Evolutionary conservation across 2,113 vertebrate genomes (phyloP).

Genomic region (Oxyruncus cristatus): DNA sequence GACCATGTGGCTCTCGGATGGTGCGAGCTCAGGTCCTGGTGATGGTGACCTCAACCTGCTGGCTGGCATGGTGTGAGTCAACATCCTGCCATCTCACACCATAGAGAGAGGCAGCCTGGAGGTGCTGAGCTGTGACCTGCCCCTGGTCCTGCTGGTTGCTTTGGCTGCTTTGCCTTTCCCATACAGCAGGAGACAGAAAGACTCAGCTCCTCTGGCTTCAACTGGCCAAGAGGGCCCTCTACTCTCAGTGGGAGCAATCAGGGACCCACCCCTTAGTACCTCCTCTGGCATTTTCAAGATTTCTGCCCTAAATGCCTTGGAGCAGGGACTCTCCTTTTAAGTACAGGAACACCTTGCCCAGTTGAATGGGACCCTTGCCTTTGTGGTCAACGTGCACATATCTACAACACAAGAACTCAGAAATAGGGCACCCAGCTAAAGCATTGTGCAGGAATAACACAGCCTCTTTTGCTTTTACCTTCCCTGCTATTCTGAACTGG

Average conservation of each 20-base stretch:
- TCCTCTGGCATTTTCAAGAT: not conserved
- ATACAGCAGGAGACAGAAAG: not conserved
- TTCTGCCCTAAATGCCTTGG: not conserved
- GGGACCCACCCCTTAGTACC: fast-evolving
- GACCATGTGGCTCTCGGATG: not conserved
- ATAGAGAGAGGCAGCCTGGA: not conserved
- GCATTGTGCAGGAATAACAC: not conserved
- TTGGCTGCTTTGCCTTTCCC: not conserved
- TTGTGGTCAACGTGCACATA: not conserved
- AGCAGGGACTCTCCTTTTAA: not conserved
- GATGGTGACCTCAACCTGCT: fast-evolving
- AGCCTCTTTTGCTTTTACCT: not conserved
- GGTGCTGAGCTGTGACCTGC: not conserved
- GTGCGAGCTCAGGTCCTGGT: fast-evolving
- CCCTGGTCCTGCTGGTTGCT: not conserved
- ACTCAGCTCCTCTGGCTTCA: not conserved
- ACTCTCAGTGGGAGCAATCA: too few relatives aligned
- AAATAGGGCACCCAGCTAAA: not conserved
- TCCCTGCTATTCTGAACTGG: not conserved
- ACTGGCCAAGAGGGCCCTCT: not conserved
- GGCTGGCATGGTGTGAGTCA: not conserved
- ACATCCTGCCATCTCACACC: not conserved
- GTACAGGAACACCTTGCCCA: fast-evolving
- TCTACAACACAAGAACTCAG: not conserved
- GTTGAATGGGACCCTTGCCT: not conserved